Evolutionary conservation across 2,113 vertebrate species (phyloP).

Genomic region (Pelmatolapia mariae): DNA sequence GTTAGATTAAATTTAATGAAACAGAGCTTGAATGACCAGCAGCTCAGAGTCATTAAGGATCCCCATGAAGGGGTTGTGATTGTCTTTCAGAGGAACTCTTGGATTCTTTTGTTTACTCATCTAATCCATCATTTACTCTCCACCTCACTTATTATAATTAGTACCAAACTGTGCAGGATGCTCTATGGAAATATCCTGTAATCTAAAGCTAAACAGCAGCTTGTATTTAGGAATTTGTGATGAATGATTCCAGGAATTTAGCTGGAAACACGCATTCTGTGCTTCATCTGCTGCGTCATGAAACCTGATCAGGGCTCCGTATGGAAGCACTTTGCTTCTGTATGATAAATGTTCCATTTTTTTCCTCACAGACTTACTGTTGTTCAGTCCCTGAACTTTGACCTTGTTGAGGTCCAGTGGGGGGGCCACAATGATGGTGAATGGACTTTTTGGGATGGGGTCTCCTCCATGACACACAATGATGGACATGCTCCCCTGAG

Average conservation of each 20-base stretch:
- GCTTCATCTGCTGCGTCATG: background rate
- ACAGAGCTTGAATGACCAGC: background rate
- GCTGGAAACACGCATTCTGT: background rate
- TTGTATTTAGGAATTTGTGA: background rate
- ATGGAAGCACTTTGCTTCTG: background rate
- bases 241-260: background rate
- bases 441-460: slow-evolving; percentile 85
- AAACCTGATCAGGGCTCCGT: background rate
- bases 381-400: slow-evolving; percentile 85
- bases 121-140: background rate
- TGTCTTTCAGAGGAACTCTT: background rate
- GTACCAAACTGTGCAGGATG: background rate
- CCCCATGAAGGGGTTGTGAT: background rate
- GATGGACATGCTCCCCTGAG: slow-evolving; percentile 81
- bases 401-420: slow-evolving; percentile 82
- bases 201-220: background rate
- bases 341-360: background rate
- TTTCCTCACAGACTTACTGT: slow-evolving; percentile 67
- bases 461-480: slow-evolving; percentile 84
- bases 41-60: background rate
- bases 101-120: background rate
- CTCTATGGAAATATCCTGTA: background rate
- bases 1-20: background rate
- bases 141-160: background rate
- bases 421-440: slow-evolving; percentile 80